phyloP scores from a whole-genome alignment of 2,888 invertebrate genomes.

The Coenonympha glycerion region DNA sequence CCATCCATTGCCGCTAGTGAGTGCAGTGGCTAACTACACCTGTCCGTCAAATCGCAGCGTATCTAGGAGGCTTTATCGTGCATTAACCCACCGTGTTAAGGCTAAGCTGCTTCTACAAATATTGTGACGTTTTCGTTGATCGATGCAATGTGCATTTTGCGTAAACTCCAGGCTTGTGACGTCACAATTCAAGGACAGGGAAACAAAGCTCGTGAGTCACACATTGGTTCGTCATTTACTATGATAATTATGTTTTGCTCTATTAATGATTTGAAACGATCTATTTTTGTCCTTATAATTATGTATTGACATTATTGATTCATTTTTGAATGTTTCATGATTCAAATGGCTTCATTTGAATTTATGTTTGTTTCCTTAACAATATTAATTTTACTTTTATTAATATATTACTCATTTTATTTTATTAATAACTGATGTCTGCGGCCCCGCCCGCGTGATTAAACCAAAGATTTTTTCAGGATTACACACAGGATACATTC shows the following conservation, averaged over 20 bases:
- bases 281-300: neutral
- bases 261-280: neutral
- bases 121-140: conserved; percentile 19
- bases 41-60: conserved; percentile 55
- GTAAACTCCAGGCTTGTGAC: neutral
- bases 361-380: too few species aligned
- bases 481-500: too few species aligned
- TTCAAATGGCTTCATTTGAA: too few species aligned
- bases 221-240: neutral
- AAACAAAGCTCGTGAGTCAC: neutral
- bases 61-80: conserved; percentile 55
- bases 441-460: too few species aligned
- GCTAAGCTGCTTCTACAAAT: conserved; percentile 32
- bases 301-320: neutral
- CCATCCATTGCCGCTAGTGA: conserved; percentile 50
- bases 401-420: too few species aligned
- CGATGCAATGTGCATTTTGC: conserved; percentile 2
- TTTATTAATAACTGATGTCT: neutral
- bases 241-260: neutral
- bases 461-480: too few species aligned
- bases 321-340: too few species aligned
- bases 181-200: neutral
- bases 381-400: too few species aligned
- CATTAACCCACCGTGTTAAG: conserved; percentile 40
- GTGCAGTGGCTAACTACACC: conserved; percentile 60